phyloP scores from a whole-genome alignment of 2,888 invertebrate species.

The Augiades crinisus region DNA sequence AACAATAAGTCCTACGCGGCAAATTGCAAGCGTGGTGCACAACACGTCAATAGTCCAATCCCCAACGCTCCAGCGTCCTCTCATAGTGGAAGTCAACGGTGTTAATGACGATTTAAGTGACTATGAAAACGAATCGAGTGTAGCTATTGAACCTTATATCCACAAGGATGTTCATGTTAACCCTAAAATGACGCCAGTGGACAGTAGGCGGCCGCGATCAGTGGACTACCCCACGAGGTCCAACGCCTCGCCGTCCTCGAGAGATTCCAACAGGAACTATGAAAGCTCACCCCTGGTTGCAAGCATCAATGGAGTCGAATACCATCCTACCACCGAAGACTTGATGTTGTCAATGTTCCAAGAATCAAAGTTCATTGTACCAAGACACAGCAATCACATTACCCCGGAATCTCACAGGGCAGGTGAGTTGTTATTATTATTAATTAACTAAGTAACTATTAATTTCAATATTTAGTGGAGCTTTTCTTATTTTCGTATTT shows the following conservation, averaged over 20 bases:
- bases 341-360: constrained; percentile 74
- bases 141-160: constrained; percentile 63
- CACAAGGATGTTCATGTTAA: constrained; percentile 79
- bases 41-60: constrained; percentile 57
- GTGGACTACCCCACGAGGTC: constrained; percentile 58
- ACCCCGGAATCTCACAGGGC: constrained; percentile 65
- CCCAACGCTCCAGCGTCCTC: constrained; percentile 64
- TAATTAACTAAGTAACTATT: background rate
- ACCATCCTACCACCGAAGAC: constrained; percentile 73
- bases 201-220: constrained; percentile 63
- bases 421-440: constrained; percentile 45
- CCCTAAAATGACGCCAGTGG: constrained; percentile 78
- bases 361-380: constrained; percentile 70
- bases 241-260: constrained; percentile 37
- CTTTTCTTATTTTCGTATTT: too few species aligned
- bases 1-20: constrained; percentile 41
- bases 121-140: constrained; percentile 53
- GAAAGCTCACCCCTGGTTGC: constrained; percentile 72
- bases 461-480: too few species aligned
- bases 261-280: constrained; percentile 59
- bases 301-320: constrained; percentile 72
- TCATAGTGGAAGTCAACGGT: constrained; percentile 66
- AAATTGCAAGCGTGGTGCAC: constrained; percentile 51
- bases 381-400: constrained; percentile 60
- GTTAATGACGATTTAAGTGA: constrained; percentile 50